Evolutionary conservation across 2,888 invertebrate species (phyloP).

Genomic region (Apamea anceps): DNA sequence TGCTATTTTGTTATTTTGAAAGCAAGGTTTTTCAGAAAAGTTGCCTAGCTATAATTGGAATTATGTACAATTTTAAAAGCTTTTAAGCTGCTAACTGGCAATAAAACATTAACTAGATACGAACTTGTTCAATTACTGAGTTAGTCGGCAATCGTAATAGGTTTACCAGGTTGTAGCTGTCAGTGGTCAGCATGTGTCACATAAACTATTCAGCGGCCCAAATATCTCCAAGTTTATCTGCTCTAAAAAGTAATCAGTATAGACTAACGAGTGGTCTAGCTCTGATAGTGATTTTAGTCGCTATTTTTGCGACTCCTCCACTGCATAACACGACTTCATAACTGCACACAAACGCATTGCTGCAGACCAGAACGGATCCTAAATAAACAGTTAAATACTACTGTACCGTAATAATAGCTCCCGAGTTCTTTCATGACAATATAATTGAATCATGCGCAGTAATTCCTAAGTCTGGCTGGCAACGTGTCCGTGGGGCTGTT

Average conservation of each 20-base stretch:
- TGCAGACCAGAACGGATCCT: conserved; percentile 42
- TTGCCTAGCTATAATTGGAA: conserved; percentile 23
- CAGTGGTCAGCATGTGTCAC: conserved; percentile 47
- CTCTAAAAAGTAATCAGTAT: conserved; percentile 29
- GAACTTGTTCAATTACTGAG: conserved; percentile 57
- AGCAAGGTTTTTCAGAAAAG: conserved; percentile 34
- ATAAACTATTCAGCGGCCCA: conserved; percentile 42
- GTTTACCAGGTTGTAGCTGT: conserved; percentile 49
- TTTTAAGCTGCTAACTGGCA: conserved; percentile 27
- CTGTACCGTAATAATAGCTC: conserved; percentile 75
- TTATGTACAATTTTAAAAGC: conserved; percentile 43
- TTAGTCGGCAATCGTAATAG: conserved; percentile 52
- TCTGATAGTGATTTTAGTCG: not conserved
- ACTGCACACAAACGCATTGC: conserved; percentile 29
- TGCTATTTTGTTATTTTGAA: conserved; percentile 29
- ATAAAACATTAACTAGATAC: conserved; percentile 51
- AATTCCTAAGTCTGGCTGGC: conserved; percentile 72
- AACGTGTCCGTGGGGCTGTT: conserved; percentile 59
- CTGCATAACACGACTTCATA: not conserved
- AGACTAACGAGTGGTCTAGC: conserved; percentile 9
- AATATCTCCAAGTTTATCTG: conserved; percentile 41
- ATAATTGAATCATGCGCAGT: conserved; percentile 80
- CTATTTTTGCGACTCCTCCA: not conserved
- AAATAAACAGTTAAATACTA: conserved; percentile 68
- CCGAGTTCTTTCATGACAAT: conserved; percentile 78